Conservation (phyloP, 2,888 invertebrate genomes). For the Adelognathus sp. region DNA sequence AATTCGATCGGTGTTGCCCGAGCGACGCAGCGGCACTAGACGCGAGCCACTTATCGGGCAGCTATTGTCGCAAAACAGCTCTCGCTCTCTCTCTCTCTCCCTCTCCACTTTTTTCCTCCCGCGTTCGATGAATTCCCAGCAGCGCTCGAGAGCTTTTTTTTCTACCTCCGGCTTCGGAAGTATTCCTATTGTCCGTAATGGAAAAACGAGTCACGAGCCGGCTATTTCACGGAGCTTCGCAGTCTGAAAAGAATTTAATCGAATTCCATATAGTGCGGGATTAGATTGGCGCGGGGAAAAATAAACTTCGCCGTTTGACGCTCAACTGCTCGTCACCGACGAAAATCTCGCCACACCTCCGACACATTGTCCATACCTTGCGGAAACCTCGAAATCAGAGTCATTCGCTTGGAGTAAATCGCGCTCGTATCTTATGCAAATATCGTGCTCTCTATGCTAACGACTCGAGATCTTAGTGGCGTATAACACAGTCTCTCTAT, state of each 20-base stretch:
- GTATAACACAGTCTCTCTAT: neutral
- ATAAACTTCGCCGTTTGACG: neutral
- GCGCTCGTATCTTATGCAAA: constrained; percentile 53
- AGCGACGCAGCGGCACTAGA: constrained; percentile 20
- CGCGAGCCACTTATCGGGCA: constrained; percentile 26
- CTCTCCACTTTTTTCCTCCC: no score
- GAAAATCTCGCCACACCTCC: constrained; percentile 2
- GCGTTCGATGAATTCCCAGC: neutral
- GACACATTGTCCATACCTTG: neutral
- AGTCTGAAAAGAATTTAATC: constrained; percentile 48
- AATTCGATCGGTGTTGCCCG: constrained; percentile 28
- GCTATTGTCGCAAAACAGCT: constrained; percentile 39
- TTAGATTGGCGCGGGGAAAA: constrained; percentile 17
- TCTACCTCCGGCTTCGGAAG: constrained; percentile 5
- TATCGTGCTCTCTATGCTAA: constrained; percentile 50
- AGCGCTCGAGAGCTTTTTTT: neutral
- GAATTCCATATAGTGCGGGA: constrained; percentile 43
- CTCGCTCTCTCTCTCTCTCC: neutral
- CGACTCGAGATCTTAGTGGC: constrained; percentile 21
- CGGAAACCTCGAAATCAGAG: constrained; percentile 41
- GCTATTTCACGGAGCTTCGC: constrained; percentile 16
- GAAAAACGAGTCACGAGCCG: constrained; percentile 37
- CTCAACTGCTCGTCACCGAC: neutral
- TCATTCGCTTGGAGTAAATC: constrained; percentile 52
- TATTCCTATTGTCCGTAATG: constrained; percentile 46